phyloP scores from a whole-genome alignment of 1,140 invertebrate genomes.

The Acromyrmex echinatior region DNA sequence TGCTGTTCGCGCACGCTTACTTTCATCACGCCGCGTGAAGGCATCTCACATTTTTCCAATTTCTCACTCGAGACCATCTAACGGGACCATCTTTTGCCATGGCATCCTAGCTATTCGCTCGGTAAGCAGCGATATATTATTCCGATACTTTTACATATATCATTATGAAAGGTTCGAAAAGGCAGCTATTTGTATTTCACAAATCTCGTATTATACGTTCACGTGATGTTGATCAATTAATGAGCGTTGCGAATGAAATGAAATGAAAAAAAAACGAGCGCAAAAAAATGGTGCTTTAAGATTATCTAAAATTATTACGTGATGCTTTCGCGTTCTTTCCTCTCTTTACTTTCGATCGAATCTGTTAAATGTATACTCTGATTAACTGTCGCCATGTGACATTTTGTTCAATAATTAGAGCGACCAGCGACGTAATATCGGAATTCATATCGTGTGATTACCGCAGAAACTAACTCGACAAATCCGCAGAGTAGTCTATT shows the following conservation, averaged over 20 bases:
- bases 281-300: neutral
- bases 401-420: constrained; percentile 66
- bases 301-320: neutral
- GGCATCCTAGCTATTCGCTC: constrained; percentile 46
- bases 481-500: constrained; percentile 68
- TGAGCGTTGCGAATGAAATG: neutral
- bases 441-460: constrained; percentile 62
- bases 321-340: neutral
- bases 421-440: constrained; percentile 61
- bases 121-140: constrained; percentile 29
- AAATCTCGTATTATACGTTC: neutral
- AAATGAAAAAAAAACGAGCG: neutral
- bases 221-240: neutral
- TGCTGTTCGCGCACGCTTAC: neutral
- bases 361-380: constrained; percentile 50
- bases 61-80: constrained; percentile 32
- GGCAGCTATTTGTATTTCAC: constrained; percentile 12
- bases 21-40: constrained; percentile 25
- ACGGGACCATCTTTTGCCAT: constrained; percentile 39
- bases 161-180: neutral
- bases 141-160: constrained; percentile 2
- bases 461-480: constrained; percentile 68
- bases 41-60: constrained; percentile 64
- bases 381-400: constrained; percentile 67
- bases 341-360: neutral